phyloP scores from a whole-genome alignment of 2,888 invertebrate species.

The Mesoligia furuncula region DNA sequence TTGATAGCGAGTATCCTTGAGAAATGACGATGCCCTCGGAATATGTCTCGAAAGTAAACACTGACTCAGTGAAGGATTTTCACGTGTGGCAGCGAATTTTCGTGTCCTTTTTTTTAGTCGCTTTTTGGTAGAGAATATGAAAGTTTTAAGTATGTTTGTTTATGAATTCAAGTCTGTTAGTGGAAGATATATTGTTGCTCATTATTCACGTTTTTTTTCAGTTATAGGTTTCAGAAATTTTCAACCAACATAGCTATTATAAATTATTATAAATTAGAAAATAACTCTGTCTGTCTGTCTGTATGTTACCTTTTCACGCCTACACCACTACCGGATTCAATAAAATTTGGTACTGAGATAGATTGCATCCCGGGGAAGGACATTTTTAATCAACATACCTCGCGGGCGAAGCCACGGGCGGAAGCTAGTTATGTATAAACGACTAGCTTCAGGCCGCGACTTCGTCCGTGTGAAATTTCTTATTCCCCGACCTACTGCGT shows the following conservation, averaged over 20 bases:
- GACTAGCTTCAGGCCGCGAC: background rate
- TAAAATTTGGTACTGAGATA: too few relatives aligned
- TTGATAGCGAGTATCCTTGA: conserved; percentile 70
- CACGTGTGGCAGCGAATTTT: conserved; percentile 48
- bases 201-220: background rate
- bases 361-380: too few relatives aligned
- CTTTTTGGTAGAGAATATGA: conserved; percentile 30
- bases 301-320: too few relatives aligned
- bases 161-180: too few relatives aligned
- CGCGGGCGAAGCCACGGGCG: too few relatives aligned
- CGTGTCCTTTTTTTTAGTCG: conserved; percentile 37
- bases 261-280: too few relatives aligned
- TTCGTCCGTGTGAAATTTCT: background rate
- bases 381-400: too few relatives aligned
- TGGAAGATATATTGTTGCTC: background rate
- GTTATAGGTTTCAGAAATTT: background rate
- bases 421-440: too few relatives aligned
- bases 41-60: conserved; percentile 51
- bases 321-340: too few relatives aligned
- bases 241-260: background rate
- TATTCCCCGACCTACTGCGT: background rate
- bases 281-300: too few relatives aligned
- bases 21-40: conserved; percentile 49
- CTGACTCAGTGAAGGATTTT: conserved; percentile 59
- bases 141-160: conserved; percentile 31